Percentiles rank a stretch among this genome's conserved stretches.
Conservation (phyloP, 1,140 invertebrate genomes). For the Euwallacea fornicatus region DNA sequence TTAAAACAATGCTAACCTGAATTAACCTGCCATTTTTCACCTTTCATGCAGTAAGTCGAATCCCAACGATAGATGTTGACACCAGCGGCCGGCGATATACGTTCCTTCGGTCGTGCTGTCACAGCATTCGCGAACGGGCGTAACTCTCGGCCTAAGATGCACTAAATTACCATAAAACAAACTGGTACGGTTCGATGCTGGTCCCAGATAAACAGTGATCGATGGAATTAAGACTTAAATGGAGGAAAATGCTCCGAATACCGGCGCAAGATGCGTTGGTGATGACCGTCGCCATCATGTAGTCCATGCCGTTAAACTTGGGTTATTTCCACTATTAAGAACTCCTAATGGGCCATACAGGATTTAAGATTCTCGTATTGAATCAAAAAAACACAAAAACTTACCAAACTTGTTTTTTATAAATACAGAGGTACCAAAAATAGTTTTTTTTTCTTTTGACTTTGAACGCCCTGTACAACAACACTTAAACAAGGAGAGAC, state of each 20-base stretch:
- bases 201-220: constrained; percentile 29
- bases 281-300: constrained; percentile 1
- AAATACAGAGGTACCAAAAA: no score
- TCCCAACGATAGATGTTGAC: constrained; percentile 29
- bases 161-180: constrained; percentile 41
- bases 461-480: no score
- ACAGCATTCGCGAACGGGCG: constrained; percentile 34
- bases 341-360: no score
- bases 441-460: no score
- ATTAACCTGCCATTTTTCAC: no score
- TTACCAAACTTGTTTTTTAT: no score
- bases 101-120: constrained; percentile 36
- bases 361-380: no score
- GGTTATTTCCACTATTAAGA: no score
- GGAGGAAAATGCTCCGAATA: constrained; percentile 18
- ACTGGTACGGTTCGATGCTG: constrained; percentile 36
- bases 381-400: no score
- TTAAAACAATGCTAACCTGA: no score
- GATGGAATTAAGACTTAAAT: constrained; percentile 34
- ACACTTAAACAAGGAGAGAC: no score
- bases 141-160: constrained; percentile 38
- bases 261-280: background rate
- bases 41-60: constrained; percentile 12
- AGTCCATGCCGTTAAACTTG: no score
- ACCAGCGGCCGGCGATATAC: constrained; percentile 35